phyloP scores from a whole-genome alignment of 2,888 invertebrate genomes.

The Dusona sp. region DNA sequence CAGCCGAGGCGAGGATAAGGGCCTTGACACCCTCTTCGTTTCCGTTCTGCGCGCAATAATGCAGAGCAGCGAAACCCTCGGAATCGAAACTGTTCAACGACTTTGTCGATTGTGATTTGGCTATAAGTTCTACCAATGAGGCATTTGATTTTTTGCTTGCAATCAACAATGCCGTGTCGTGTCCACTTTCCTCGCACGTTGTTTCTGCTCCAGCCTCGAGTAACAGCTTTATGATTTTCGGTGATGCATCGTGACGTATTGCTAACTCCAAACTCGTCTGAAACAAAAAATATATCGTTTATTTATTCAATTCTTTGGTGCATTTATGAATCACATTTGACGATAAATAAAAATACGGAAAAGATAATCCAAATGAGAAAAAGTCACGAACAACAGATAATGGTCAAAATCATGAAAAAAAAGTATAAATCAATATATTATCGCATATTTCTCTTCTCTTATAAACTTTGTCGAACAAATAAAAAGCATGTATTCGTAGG shows the following conservation, averaged over 20 bases:
- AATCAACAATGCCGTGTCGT: constrained; percentile 78
- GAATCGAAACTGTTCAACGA: constrained; percentile 74
- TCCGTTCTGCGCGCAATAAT: constrained; percentile 78
- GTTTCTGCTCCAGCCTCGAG: constrained; percentile 78
- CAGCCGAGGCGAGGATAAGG: constrained; percentile 74
- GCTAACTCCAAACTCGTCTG: constrained; percentile 82
- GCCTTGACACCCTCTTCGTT: constrained; percentile 73
- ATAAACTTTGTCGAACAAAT: no score
- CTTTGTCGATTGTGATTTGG: constrained; percentile 58
- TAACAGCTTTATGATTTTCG: constrained; percentile 75
- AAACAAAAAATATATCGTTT: constrained; percentile 26
- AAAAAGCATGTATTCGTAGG: neutral
- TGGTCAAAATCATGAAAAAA: neutral
- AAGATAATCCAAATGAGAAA: neutral
- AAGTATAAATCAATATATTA: neutral
- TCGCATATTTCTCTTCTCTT: neutral
- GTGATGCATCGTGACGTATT: constrained; percentile 71
- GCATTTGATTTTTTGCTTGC: constrained; percentile 76
- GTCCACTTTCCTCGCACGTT: constrained; percentile 66
- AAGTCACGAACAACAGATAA: no score
- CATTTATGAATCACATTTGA: constrained; percentile 17
- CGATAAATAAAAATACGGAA: neutral
- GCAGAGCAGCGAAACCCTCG: constrained; percentile 79
- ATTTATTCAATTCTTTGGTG: neutral
- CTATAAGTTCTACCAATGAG: constrained; percentile 72